These are phyloP conservation scores for Casuarius casuarius DNA, from an alignment of 2,113 vertebrate genomes.

Conservation along the genomic window DNA sequence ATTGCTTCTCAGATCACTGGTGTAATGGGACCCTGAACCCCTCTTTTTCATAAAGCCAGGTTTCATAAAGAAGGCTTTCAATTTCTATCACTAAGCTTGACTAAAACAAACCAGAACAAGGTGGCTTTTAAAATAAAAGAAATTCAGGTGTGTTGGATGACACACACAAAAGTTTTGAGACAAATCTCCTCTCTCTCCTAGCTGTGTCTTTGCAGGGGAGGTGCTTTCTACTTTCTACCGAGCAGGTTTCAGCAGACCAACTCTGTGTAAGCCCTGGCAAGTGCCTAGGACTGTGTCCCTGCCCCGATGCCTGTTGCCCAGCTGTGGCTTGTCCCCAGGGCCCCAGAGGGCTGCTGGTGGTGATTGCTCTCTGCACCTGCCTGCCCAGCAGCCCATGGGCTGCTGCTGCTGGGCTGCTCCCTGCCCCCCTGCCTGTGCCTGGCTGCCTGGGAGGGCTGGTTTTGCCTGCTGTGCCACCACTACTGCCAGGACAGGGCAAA, in stretches of 20 bases:
- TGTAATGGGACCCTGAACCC: neutral
- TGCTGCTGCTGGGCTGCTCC: neutral
- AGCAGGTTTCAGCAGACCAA: neutral
- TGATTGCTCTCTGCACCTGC: neutral
- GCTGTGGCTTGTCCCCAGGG: rapidly evolving
- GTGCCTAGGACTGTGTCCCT: neutral
- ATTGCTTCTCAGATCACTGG: neutral
- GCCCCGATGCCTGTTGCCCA: rapidly evolving
- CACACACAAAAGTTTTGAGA: neutral
- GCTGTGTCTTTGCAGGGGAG: neutral
- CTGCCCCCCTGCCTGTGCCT: no score
- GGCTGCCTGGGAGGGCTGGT: no score
- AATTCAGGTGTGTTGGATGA: neutral
- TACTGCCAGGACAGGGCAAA: neutral
- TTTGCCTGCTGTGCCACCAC: neutral
- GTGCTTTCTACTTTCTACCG: neutral
- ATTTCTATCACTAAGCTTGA: neutral
- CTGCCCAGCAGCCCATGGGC: neutral
- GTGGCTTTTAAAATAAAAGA: neutral
- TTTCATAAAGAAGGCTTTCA: neutral
- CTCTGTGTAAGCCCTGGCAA: rapidly evolving
- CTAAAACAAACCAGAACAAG: neutral
- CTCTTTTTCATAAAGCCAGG: neutral
- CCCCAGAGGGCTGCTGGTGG: rapidly evolving
- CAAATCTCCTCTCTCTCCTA: neutral